Percentiles rank a stretch among this genome's conserved stretches.
phyloP scores from a whole-genome alignment of 2,888 invertebrate species.

The Tanytarsus gracilentus region DNA sequence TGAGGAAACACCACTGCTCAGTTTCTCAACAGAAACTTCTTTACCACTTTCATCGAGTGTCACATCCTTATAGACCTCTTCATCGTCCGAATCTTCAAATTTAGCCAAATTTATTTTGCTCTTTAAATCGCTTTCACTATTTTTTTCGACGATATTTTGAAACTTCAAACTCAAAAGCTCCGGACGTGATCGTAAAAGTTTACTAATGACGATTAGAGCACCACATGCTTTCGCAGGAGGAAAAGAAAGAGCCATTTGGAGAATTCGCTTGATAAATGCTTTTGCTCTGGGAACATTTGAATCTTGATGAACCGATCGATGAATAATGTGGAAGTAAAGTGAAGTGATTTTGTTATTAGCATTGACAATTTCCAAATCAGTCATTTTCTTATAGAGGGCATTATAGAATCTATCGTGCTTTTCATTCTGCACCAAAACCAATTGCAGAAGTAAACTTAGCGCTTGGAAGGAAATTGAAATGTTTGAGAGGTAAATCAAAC shows the following conservation, averaged over 20 bases:
- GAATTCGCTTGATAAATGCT: slow-evolving; percentile 76
- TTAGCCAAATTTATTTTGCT: slow-evolving; percentile 36
- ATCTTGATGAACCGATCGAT: slow-evolving; percentile 76
- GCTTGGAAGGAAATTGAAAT: slow-evolving; percentile 57
- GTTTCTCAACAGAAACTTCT: slow-evolving; percentile 33
- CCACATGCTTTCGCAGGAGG: slow-evolving; percentile 74
- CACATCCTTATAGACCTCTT: slow-evolving; percentile 31
- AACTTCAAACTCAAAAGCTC: slow-evolving; percentile 40
- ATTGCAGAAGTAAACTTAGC: slow-evolving; percentile 39
- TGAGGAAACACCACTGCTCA: slow-evolving; percentile 35
- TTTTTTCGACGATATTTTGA: slow-evolving; percentile 35
- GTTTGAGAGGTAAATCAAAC: slow-evolving; percentile 68
- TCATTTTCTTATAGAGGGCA: slow-evolving; percentile 78
- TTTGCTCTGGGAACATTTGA: slow-evolving; percentile 57
- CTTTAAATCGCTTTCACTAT: slow-evolving; percentile 32
- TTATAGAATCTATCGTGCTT: slow-evolving; percentile 58
- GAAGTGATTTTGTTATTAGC: slow-evolving; percentile 54
- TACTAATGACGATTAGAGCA: slow-evolving; percentile 53
- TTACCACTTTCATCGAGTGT: background rate
- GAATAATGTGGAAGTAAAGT: slow-evolving; percentile 77
- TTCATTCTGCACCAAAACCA: slow-evolving; percentile 37
- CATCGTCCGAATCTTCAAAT: slow-evolving; percentile 38
- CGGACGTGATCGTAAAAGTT: slow-evolving; percentile 59
- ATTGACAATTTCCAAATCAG: slow-evolving; percentile 60
- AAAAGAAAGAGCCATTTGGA: slow-evolving; percentile 60